Evolutionary conservation across 2,113 vertebrate genomes (phyloP), one percentile per base, ranked within the genome.

Genomic region (Phylloscopus trochilus): DNA sequence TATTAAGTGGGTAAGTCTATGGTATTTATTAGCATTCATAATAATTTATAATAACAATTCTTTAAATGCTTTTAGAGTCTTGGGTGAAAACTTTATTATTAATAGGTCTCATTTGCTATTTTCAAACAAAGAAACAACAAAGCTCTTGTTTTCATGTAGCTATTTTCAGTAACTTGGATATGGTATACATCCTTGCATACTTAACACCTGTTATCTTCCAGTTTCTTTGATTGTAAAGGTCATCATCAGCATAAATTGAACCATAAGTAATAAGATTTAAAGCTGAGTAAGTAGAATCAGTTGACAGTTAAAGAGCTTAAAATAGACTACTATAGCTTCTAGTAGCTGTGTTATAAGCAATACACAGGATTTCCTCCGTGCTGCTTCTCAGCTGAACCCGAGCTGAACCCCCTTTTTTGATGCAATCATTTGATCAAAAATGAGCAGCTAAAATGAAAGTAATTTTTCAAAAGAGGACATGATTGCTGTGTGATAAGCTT

Each of bases 381-480:
- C 46, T 62, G n/a, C 49, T 83, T 21, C 53, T 39, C 31, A 79
- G 30, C 35, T 91, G 75, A 92, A 82, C 33, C 56, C 84, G 84
- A 74, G 37, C 46, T 85, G 53, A 94, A 86, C 49, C 43, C 43
- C 79, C 87, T 91, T 89, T 82, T 89, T 84, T 79, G 47, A 95
- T 4, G 5, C 39, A 83, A 89, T 80, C 73, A 91, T 83, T 91
- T 37, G 58, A 84, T 75, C 64, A 88, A 88, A 97, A 93, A 69
- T 58, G 43, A 88, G 30, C 33, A 46, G 44, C 62, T 79, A 52
- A 87, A 87, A 87, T 70, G 24, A 72, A 94, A 94, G n/a, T 58
- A 52, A 37, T 69, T 88, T 95, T 96, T 90, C 82, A 70, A 76
- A 91, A 76, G 43, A 44, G 20, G n/a, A 33, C 10, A 7, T 64